Evolutionary conservation across 2,797 vertebrate genomes (phyloP), one percentile per base, ranked within the genome.

Genomic region (Amphiprion clarkii): DNA sequence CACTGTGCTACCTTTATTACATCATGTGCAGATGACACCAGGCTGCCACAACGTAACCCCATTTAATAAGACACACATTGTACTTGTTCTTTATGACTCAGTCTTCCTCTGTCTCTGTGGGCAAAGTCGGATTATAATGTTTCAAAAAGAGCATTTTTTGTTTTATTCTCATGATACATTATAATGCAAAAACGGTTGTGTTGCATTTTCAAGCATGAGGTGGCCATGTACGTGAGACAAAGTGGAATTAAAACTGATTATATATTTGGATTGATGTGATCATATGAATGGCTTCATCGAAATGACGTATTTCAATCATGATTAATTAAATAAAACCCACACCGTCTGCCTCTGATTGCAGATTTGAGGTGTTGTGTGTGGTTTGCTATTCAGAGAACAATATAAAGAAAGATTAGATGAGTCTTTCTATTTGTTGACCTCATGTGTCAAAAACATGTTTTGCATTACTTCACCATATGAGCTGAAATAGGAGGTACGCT

Each of bases 341-440:
- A 31, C 65, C 65, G 56, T 67, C 65, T 67, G 65, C 53, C 65
- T 55, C 40, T 46, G 53, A 39, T 10, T 56, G 65, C 53, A 67
- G 52, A 54, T 33, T n/a, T 42, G 65, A 67, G 40, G 40, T 46
- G 27, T 56, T 67, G 53, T 56, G 65, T 56, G 56, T 67, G 36
- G 31, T 56, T 51, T 67, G 64, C 52, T 17, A 67, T 67, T 67
- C 44, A 67, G 65, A 67, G 53, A 56, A 67, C 39, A 44, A 56
- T 21, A 56, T 42, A 46, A 40, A 67, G 53, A 23, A 67, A 56
- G 27, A 46, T 7, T 27, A 56, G 39, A 67, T 23, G 52, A 53
- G 40, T 44, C 19, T 44, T 42, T 56, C 53, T 53, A 67, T 67
- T 67, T 56, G 40, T 5, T 56, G 36, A 42, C 19, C 39, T 67